Conservation (phyloP, 2,797 vertebrate species). For the Gephyroberyx darwinii region DNA sequence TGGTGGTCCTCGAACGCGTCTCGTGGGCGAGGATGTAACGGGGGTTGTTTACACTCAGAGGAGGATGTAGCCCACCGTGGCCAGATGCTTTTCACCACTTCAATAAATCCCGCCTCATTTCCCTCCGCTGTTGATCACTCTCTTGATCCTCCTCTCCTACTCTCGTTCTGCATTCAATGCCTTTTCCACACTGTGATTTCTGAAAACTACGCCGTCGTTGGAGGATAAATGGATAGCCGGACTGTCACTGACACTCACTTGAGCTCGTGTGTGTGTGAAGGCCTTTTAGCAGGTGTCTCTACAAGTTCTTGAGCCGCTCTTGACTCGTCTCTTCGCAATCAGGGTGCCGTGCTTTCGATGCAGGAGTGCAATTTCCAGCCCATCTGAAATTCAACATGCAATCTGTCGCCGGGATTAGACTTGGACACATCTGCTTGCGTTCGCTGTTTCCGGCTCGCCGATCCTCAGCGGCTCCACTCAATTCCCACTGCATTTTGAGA, state of each 20-base stretch:
- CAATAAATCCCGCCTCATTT: conserved; percentile 53
- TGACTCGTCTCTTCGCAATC: conserved; percentile 44
- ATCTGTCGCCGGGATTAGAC: conserved; percentile 30
- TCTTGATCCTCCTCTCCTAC: conserved; percentile 47
- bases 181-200: conserved; percentile 41
- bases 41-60: conserved; percentile 36
- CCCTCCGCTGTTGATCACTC: conserved; percentile 52
- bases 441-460: neutral
- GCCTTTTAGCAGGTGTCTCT: conserved; percentile 42
- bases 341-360: conserved; percentile 31
- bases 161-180: conserved; percentile 27
- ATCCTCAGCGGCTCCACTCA: neutral
- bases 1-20: conserved; percentile 34
- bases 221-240: conserved; percentile 14
- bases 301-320: conserved; percentile 30
- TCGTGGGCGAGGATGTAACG: conserved; percentile 26
- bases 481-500: conserved; percentile 4
- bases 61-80: conserved; percentile 25
- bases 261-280: conserved; percentile 11
- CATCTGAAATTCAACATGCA: conserved; percentile 49
- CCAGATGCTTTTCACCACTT: conserved; percentile 59
- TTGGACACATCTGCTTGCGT: conserved; percentile 42
- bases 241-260: conserved; percentile 12
- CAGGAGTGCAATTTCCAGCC: conserved; percentile 31
- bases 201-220: neutral